Evolutionary conservation across 1,140 invertebrate genomes (phyloP).

Genomic region (Delia radicum): DNA sequence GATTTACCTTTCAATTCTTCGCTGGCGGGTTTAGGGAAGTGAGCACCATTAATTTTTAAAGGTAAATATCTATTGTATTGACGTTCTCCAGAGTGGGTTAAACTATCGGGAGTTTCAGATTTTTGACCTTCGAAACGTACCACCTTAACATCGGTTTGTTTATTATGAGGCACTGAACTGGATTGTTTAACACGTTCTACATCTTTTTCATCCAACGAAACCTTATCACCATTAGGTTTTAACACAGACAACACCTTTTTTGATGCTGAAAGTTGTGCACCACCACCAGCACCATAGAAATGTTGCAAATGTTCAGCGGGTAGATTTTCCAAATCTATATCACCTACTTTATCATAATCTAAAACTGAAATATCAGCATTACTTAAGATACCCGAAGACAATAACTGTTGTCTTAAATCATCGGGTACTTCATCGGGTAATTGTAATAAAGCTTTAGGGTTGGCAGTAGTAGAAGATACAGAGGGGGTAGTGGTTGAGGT

Average conservation of each 20-base stretch:
- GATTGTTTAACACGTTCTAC: conserved; percentile 58
- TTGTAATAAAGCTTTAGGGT: conserved; percentile 57
- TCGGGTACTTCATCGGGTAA: conserved; percentile 85
- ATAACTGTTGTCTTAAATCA: conserved; percentile 75
- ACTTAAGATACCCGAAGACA: conserved; percentile 81
- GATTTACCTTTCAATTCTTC: conserved; percentile 70
- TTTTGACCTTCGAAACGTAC: conserved; percentile 74
- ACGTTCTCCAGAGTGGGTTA: conserved; percentile 70
- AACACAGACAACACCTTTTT: conserved; percentile 66
- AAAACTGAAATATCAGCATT: conserved; percentile 84
- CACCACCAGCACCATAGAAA: conserved; percentile 76
- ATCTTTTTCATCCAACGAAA: conserved; percentile 58
- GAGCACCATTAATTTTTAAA: conserved; percentile 78
- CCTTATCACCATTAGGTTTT: conserved; percentile 62
- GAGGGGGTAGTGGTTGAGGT: conserved; percentile 23
- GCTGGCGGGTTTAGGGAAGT: conserved; percentile 77
- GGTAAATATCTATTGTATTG: conserved; percentile 81
- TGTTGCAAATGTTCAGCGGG: conserved; percentile 83
- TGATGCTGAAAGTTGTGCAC: conserved; percentile 67
- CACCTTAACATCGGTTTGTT: conserved; percentile 79
- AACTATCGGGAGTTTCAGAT: conserved; percentile 72
- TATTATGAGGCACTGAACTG: conserved; percentile 54
- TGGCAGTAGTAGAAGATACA: conserved; percentile 6
- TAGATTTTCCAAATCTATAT: conserved; percentile 77
- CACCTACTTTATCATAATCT: conserved; percentile 86